Percentiles rank a stretch among this genome's conserved stretches.
Evolutionary conservation across 2,888 invertebrate species (phyloP).

Genomic region (Tridacna gigas): DNA sequence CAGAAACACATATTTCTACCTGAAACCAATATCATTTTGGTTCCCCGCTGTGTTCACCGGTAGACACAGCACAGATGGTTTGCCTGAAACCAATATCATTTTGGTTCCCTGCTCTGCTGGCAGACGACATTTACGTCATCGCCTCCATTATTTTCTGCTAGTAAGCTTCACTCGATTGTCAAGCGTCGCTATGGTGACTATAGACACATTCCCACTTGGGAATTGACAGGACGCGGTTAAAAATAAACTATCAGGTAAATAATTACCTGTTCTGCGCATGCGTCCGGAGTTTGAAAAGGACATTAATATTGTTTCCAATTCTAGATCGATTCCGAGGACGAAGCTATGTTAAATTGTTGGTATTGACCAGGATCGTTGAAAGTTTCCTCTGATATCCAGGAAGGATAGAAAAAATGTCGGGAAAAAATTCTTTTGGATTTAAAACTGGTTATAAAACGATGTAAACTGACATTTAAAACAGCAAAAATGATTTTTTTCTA

Average conservation of each 20-base stretch:
- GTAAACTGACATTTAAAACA: too few species aligned
- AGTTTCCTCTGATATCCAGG: slow-evolving; percentile 8
- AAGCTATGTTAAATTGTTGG: slow-evolving; percentile 15
- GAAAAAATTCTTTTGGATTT: not conserved
- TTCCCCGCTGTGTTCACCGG: too few species aligned
- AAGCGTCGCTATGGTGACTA: slow-evolving; percentile 48
- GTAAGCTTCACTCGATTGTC: slow-evolving; percentile 31
- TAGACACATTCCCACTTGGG: slow-evolving; percentile 40
- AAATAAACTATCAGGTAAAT: slow-evolving; percentile 68
- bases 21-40: too few species aligned
- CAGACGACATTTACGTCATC: slow-evolving; percentile 18
- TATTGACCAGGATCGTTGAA: slow-evolving; percentile 7
- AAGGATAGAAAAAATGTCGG: slow-evolving; percentile 2
- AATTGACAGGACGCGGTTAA: slow-evolving; percentile 46
- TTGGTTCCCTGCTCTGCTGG: not conserved
- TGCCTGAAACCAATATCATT: slow-evolving; percentile 15
- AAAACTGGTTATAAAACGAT: too few species aligned
- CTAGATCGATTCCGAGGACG: slow-evolving; percentile 43
- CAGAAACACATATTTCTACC: too few species aligned
- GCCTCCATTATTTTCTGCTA: slow-evolving; percentile 16
- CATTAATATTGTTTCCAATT: slow-evolving; percentile 58
- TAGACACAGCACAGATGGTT: not conserved
- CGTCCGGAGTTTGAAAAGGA: slow-evolving; percentile 59
- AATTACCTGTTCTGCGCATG: slow-evolving; percentile 72
- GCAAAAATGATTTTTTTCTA: too few species aligned